phyloP scores from a whole-genome alignment of 1,140 invertebrate genomes.

The Ephestia elutella region DNA sequence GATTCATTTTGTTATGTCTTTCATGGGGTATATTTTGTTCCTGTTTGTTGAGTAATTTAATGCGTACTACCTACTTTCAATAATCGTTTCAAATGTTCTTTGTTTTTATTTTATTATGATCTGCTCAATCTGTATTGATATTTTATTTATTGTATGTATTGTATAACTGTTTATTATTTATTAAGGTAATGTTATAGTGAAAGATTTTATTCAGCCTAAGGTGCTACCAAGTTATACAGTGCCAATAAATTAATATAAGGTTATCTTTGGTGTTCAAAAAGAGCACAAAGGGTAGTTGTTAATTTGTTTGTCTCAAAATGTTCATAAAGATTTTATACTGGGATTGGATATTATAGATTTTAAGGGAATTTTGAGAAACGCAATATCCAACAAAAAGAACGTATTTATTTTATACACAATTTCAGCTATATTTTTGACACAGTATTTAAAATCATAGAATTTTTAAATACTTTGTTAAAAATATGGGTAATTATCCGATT shows the following conservation, averaged over 20 bases:
- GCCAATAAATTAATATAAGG: constrained; percentile 23
- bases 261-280: constrained; percentile 18
- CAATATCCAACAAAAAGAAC: constrained; percentile 5
- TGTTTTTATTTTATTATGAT: neutral
- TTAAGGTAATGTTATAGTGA: constrained; percentile 1
- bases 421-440: too few relatives aligned
- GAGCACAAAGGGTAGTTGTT: constrained; percentile 17
- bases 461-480: neutral
- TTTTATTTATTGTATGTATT: neutral
- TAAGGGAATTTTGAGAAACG: neutral
- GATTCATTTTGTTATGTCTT: constrained; percentile 36
- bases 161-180: neutral
- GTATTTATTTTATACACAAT: neutral
- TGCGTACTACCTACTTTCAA: neutral
- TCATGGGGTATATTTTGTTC: constrained; percentile 28
- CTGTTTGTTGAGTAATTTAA: constrained; percentile 4
- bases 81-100: neutral
- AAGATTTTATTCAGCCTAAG: constrained; percentile 8
- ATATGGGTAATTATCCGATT: constrained; percentile 4
- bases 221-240: constrained; percentile 25
- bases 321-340: constrained; percentile 9
- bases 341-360: constrained; percentile 11
- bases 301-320: constrained; percentile 11
- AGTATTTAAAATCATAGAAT: neutral
- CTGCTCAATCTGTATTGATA: constrained; percentile 2